Percentiles rank a stretch among this genome's conserved stretches.
Conservation (phyloP, 1,140 invertebrate species). For the Venturia canescens region DNA sequence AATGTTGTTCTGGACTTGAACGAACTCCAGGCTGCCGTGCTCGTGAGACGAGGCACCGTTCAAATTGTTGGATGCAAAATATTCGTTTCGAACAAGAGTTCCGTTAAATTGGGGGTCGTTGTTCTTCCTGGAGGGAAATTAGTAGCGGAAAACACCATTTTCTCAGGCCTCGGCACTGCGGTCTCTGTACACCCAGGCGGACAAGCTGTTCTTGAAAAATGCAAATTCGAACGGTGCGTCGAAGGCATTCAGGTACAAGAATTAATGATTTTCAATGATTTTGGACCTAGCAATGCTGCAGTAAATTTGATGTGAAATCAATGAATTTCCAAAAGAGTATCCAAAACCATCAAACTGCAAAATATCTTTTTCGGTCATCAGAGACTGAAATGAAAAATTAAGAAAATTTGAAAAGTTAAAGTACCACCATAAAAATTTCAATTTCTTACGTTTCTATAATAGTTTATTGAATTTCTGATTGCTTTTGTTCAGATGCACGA, state of each 20-base stretch:
- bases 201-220: conserved; percentile 63
- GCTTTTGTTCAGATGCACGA: conserved; percentile 63
- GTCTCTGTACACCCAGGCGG: conserved; percentile 65
- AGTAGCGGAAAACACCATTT: conserved; percentile 62
- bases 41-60: conserved; percentile 66
- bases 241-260: conserved; percentile 70
- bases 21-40: conserved; percentile 68
- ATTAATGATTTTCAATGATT: conserved; percentile 20
- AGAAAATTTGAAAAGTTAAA: no score
- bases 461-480: neutral
- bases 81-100: conserved; percentile 64
- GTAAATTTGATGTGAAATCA: no score
- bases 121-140: conserved; percentile 70
- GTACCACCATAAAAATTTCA: no score
- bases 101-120: conserved; percentile 70
- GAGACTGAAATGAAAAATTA: no score
- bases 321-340: no score
- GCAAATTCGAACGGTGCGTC: conserved; percentile 66
- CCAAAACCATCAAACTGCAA: no score
- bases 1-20: conserved; percentile 69
- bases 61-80: conserved; percentile 67
- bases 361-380: no score
- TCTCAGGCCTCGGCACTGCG: conserved; percentile 69
- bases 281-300: no score
- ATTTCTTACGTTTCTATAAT: no score